phyloP scores from a whole-genome alignment of 2,113 vertebrate genomes.

The Prionailurus bengalensis region DNA sequence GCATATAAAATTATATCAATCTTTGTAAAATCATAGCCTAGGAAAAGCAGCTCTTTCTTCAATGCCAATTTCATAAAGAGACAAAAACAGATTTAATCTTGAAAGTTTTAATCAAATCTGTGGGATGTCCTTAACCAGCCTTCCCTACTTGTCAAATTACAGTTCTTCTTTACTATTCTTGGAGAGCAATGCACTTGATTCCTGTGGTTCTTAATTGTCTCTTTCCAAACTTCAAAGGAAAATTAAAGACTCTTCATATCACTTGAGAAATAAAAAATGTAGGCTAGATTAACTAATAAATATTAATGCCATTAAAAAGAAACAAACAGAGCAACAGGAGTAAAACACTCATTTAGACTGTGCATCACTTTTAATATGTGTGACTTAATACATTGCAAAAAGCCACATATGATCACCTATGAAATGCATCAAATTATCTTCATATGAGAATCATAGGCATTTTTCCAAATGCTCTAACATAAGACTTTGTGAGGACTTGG shows the following conservation, averaged over 20 bases:
- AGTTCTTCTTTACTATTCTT: slow-evolving; percentile 32
- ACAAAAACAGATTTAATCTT: slow-evolving; percentile 59
- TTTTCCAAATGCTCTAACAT: not conserved
- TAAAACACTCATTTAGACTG: slow-evolving; percentile 27
- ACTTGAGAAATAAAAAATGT: slow-evolving; percentile 68
- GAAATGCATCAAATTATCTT: slow-evolving; percentile 18
- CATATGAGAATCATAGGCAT: not conserved
- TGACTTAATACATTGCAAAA: slow-evolving; percentile 37
- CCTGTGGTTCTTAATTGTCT: slow-evolving; percentile 59
- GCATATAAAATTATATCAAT: slow-evolving; percentile 68
- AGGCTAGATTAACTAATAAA: slow-evolving; percentile 46
- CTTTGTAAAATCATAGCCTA: slow-evolving; percentile 52
- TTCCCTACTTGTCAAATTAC: slow-evolving; percentile 72
- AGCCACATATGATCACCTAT: not conserved
- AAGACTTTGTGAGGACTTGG: not conserved
- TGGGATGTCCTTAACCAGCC: slow-evolving; percentile 51
- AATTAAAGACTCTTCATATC: slow-evolving; percentile 65
- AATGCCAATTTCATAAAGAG: not conserved
- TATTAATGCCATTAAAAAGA: slow-evolving; percentile 52
- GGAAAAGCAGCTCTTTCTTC: slow-evolving; percentile 12
- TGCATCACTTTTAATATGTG: slow-evolving; percentile 1
- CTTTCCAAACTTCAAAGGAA: slow-evolving; percentile 70
- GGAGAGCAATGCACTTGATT: slow-evolving; percentile 25
- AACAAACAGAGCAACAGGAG: not conserved
- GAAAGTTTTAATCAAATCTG: slow-evolving; percentile 69